Conservation (phyloP, 2,888 invertebrate species). For the Suillia variegata region DNA sequence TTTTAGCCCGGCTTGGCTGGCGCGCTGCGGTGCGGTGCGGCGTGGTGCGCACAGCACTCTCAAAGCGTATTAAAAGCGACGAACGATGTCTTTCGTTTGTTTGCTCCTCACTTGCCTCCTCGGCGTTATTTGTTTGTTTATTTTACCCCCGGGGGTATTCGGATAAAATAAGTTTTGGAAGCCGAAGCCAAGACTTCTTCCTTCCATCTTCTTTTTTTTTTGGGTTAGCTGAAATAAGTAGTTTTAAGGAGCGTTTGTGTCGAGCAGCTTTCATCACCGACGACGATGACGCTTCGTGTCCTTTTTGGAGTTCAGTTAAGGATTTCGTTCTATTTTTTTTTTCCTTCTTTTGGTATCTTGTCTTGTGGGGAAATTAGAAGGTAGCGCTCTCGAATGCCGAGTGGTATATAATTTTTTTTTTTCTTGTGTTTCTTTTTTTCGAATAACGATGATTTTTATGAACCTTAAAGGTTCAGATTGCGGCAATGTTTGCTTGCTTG, state of each 20-base stretch:
- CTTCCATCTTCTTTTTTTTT: not conserved
- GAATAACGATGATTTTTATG: not conserved
- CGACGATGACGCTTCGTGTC: not conserved
- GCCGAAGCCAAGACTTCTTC: not conserved
- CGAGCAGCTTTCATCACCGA: too few species aligned
- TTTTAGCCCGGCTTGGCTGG: conserved; percentile 34
- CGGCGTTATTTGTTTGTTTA: conserved; percentile 33
- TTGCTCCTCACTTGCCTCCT: too few species aligned
- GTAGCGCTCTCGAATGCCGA: too few species aligned
- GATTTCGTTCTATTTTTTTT: not conserved
- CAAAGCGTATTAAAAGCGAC: too few species aligned
- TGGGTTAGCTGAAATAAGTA: not conserved
- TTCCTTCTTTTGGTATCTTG: not conserved
- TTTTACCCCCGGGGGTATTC: conserved; percentile 28
- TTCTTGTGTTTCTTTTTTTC: not conserved
- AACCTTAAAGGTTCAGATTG: not conserved
- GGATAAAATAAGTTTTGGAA: conserved; percentile 27
- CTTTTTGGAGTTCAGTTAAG: too few species aligned
- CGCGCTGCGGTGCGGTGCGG: too few species aligned
- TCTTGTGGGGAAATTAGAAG: not conserved
- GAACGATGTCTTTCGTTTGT: too few species aligned
- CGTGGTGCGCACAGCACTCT: too few species aligned
- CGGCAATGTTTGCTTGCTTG: too few species aligned
- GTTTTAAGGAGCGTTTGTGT: not conserved
- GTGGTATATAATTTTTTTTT: not conserved